These are phyloP conservation scores for Hystrix cristata DNA, from an alignment of 2,113 vertebrate species.

Conservation along the genomic window DNA sequence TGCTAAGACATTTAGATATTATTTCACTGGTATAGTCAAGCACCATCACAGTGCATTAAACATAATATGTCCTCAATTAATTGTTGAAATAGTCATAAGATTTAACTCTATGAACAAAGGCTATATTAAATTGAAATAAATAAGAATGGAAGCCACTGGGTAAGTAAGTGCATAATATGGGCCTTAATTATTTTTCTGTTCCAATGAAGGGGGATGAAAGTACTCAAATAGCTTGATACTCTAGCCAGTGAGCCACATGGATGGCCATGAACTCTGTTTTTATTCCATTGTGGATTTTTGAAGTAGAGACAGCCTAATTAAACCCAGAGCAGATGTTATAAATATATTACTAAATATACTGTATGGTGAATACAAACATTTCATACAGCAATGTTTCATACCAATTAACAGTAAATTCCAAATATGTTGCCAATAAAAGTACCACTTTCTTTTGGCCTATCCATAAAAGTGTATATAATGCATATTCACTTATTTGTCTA, in stretches of 20 bases:
- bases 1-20: conserved; percentile 5
- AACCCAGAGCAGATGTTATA: background rate
- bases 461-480: background rate
- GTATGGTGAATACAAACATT: conserved; percentile 8
- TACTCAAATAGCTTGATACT: background rate
- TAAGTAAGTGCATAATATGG: background rate
- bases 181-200: conserved; percentile 20
- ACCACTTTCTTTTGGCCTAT: conserved; percentile 5
- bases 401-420: conserved; percentile 51
- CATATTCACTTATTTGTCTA: conserved; percentile 25
- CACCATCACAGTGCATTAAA: background rate
- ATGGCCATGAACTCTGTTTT: background rate
- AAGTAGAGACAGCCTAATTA: background rate
- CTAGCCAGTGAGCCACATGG: background rate
- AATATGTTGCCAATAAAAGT: conserved; percentile 55
- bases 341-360: conserved; percentile 36
- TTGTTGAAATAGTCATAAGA: background rate
- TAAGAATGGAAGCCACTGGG: background rate
- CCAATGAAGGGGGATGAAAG: background rate
- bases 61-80: background rate
- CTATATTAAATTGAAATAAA: background rate
- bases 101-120: background rate
- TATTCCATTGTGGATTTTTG: conserved; percentile 27
- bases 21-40: background rate
- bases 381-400: conserved; percentile 23